These are phyloP conservation scores for Drosophila oshimai DNA, from an alignment of 1,140 invertebrate species.

Conservation along the genomic window DNA sequence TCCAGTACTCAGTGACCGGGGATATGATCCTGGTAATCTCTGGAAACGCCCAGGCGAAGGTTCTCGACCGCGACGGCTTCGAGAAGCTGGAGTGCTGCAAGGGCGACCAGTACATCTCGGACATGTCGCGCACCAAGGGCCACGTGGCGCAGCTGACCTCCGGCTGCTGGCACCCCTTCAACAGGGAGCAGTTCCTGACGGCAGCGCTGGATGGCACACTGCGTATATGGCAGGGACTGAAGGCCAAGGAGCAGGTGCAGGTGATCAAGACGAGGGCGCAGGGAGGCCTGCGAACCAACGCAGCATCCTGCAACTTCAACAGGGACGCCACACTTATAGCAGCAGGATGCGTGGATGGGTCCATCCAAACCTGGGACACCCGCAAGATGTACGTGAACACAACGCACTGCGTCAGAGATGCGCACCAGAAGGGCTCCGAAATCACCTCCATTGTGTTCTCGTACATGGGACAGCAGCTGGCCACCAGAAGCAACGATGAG, in stretches of 20 bases:
- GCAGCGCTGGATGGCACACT: slow-evolving; percentile 96
- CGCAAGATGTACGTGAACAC: slow-evolving; percentile 93
- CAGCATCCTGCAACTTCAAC: slow-evolving; percentile 92
- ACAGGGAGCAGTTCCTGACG: slow-evolving; percentile 96
- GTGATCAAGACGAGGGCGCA: slow-evolving; percentile 95
- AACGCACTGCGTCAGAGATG: slow-evolving; percentile 88
- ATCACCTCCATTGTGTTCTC: slow-evolving; percentile 94
- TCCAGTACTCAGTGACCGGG: slow-evolving; percentile 97
- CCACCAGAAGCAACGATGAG: slow-evolving; percentile 94
- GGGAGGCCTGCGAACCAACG: slow-evolving; percentile 94
- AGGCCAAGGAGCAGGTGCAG: slow-evolving; percentile 88
- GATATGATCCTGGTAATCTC: slow-evolving; percentile 97
- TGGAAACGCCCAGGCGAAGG: slow-evolving; percentile 96
- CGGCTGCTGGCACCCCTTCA: slow-evolving; percentile 97
- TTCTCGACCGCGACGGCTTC: slow-evolving; percentile 97
- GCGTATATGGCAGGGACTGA: slow-evolving; percentile 93
- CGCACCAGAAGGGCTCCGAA: slow-evolving; percentile 92
- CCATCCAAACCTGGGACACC: slow-evolving; percentile 99
- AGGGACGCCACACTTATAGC: slow-evolving; percentile 95
- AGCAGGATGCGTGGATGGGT: slow-evolving; percentile 97
- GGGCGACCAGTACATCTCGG: slow-evolving; percentile 97
- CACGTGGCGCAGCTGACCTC: slow-evolving; percentile 95
- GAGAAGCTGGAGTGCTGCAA: slow-evolving; percentile 98
- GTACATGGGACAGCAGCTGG: slow-evolving; percentile 90
- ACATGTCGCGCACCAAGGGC: slow-evolving; percentile 97